Base-by-base conservation (phyloP, 2,113 vertebrate genomes). In the Carassius gibelio region DNA sequence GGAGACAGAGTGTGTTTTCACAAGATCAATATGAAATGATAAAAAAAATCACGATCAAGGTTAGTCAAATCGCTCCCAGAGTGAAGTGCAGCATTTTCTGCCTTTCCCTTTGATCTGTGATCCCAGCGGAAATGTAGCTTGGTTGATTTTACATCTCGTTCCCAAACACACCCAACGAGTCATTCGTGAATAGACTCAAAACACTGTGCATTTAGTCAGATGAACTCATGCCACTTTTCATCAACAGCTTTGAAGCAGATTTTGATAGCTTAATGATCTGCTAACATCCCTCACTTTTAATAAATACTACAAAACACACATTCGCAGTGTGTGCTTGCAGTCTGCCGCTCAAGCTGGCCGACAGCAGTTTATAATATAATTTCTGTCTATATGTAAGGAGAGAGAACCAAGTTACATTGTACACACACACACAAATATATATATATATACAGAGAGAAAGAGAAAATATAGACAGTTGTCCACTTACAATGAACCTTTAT, bases 1-100 rank as follows among this genome's bases (percentile, higher is more conserved):
- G 42, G 19, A 42, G 74, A 71, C 74, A 38, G 62, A 78, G 15
- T 72, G 86, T 36, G 78, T 75, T 71, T 69, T 69, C 78, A 57
- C 74, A 64, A 85, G 57, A 81, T 84, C 77, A 75, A 75, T 76
- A 74, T 83, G 45, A 85, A 86, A 80, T 77, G 66, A 83, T 57
- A 85, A 17, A 82, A 64, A 64, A 81, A n/a, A 23, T 48, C 78
- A 69, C 50, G 55, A 81, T 86, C 26, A 55, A 82, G 85, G 75
- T 84, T 62, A 84, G 30, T 61, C 59, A 84, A 74, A 57, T 42
- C 30, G 9, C 74, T 82, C 26, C 55, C 74, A 74, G 75, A 52
- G n/a, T 57, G 38, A 85, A 72, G 38, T 26, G 78, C 38, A 17
- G 62, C 45, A 26, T 62, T 69, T 69, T 81, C 81, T 76, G 15